Evolutionary conservation across 1,140 invertebrate genomes (phyloP), one percentile per base, ranked within the genome.

Genomic region (Drosophila prosaltans): DNA sequence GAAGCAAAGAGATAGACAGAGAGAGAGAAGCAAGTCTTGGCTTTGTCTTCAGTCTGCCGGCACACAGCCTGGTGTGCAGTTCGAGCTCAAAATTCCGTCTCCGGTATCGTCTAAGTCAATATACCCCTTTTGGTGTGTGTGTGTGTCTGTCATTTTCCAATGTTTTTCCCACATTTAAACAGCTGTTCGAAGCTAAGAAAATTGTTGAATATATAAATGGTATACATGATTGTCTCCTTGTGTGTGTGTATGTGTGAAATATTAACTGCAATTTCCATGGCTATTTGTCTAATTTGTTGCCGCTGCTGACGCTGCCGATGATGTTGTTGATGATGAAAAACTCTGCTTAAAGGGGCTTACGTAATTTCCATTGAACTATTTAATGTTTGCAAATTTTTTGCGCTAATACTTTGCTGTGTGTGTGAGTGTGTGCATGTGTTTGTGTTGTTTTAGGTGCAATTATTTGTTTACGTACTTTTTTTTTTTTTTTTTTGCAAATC

Each of bases 261-360:
- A 78, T 60, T 40, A 65, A 64, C 69, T 77, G 63, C 74, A 81
- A 73, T 79, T 71, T 60, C 72, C 72, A 86, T 21, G 54, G 65
- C 67, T 81, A 73, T 86, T 86, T 86, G 76, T 81, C 82, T 88
- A 86, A 86, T 88, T 75, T 70, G 83, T 88, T 81, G 69, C 74
- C 82, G 71, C 81, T 72, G 75, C 75, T 74, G 70, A 73, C 71
- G 75, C 81, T 81, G 80, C 69, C 67, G 64, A 67, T 66, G 67
- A 69, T 69, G 70, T 80, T 69, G 70, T 80, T 67, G 32, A 60
- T 64, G 32, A 59, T 48, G 36, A 69, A 83, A 72, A 58, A 63
- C 57, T 74, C 67, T 48, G 74, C 65, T 69, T 71, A 36, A 11
- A 41, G 26, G 80, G 67, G 45, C 45, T 83, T 84, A 62, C 81